phyloP scores from a whole-genome alignment of 2,888 invertebrate species.

The Patella ulyssiponensis region DNA sequence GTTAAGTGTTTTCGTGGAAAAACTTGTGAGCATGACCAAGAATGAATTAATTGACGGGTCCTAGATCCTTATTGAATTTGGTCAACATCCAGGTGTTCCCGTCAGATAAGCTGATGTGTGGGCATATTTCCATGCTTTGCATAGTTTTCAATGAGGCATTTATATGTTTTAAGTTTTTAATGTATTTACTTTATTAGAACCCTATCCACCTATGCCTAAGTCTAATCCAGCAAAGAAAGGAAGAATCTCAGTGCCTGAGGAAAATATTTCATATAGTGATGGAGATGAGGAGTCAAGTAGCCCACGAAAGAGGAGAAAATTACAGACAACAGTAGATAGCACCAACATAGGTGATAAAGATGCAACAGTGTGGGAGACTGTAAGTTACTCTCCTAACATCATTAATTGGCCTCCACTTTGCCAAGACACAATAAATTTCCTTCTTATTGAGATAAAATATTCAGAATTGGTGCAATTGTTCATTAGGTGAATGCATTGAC shows the following conservation, averaged over 20 bases:
- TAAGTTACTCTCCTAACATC: constrained; percentile 34
- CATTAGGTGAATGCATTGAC: too few relatives aligned
- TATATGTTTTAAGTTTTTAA: neutral
- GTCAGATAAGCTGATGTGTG: too few relatives aligned
- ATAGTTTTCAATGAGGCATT: neutral
- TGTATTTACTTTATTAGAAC: constrained; percentile 43
- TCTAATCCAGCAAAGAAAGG: constrained; percentile 58
- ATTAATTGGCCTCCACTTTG: too few relatives aligned
- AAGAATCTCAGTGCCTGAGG: constrained; percentile 55
- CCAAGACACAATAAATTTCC: too few relatives aligned
- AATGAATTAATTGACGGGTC: too few relatives aligned
- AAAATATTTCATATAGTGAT: constrained; percentile 47
- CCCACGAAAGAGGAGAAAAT: constrained; percentile 40
- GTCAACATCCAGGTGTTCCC: too few relatives aligned
- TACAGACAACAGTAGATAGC: constrained; percentile 18
- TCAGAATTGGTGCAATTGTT: too few relatives aligned
- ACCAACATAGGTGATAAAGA: constrained; percentile 39
- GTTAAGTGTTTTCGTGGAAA: too few relatives aligned
- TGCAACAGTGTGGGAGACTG: constrained; percentile 66
- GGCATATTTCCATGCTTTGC: too few relatives aligned
- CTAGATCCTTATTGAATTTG: too few relatives aligned
- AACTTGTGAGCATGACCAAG: too few relatives aligned
- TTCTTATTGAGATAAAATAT: too few relatives aligned
- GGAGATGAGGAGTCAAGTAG: constrained; percentile 42
- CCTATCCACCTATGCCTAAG: constrained; percentile 68